A percentile compares a stretch with the other conserved stretches of the same genome.
Conservation (phyloP, 2,113 vertebrate genomes). For the Gymnarchus niloticus region DNA sequence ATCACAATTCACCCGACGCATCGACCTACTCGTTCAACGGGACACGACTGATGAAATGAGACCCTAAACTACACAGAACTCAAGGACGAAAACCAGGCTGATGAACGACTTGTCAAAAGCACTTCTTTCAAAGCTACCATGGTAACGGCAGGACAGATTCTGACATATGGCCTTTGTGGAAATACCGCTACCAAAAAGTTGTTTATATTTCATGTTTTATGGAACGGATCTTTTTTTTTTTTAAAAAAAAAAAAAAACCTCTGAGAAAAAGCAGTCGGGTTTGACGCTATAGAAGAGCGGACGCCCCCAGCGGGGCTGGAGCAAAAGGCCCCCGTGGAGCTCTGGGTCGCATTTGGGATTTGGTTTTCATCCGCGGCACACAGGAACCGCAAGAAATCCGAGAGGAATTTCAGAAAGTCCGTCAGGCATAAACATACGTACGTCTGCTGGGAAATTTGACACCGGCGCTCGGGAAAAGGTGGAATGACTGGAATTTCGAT, state of each 20-base stretch:
- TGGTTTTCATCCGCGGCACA: background rate
- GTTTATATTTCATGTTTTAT: background rate
- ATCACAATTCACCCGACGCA: background rate
- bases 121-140: background rate
- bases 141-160: background rate
- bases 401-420: background rate
- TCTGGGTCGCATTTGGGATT: background rate
- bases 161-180: background rate
- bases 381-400: background rate
- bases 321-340: background rate
- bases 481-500: background rate
- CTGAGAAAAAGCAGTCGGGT: background rate
- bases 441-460: background rate
- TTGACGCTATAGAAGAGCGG: background rate
- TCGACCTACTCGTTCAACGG: background rate
- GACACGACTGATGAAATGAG: background rate
- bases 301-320: background rate
- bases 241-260: background rate
- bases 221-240: background rate
- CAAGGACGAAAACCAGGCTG: background rate
- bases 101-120: background rate
- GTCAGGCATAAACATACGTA: constrained; percentile 1
- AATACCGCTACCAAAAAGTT: background rate
- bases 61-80: background rate
- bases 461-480: background rate